Conservation (phyloP, 1,140 invertebrate genomes). For the Drosophila trapezifrons region DNA sequence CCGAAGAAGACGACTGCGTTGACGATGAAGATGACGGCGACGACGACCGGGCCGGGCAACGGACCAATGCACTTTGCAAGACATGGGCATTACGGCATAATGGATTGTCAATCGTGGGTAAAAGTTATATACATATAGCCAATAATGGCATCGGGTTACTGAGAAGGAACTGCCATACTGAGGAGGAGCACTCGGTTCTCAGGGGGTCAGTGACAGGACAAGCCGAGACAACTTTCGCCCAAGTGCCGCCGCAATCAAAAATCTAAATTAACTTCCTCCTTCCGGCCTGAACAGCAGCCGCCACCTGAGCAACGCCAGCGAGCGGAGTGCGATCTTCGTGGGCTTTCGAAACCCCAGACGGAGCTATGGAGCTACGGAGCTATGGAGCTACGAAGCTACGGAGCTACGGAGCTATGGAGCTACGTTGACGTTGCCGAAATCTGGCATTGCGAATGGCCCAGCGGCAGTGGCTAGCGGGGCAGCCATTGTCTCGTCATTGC, state of each 20-base stretch:
- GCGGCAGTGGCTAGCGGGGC: neutral
- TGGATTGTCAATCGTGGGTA: conserved; percentile 30
- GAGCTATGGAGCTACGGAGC: no score
- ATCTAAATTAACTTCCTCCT: neutral
- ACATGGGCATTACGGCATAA: conserved; percentile 26
- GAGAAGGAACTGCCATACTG: conserved; percentile 1
- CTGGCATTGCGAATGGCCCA: conserved; percentile 15
- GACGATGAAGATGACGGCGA: conserved; percentile 16
- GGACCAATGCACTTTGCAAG: conserved; percentile 52
- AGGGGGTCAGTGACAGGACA: conserved; percentile 14
- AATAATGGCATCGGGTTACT: neutral
- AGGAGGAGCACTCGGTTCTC: conserved; percentile 11
- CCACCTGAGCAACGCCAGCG: conserved; percentile 6
- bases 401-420: no score
- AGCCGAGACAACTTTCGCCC: neutral
- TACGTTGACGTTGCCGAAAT: conserved; percentile 16
- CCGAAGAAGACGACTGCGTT: conserved; percentile 22
- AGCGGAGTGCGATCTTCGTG: conserved; percentile 14
- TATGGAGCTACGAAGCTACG: no score
- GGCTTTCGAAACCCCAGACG: neutral
- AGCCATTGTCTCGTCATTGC: conserved; percentile 19
- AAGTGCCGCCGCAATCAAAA: neutral
- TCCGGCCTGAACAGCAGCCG: conserved; percentile 1
- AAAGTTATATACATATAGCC: neutral
- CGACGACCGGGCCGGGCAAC: conserved; percentile 21